Percentiles rank a stretch among this genome's conserved stretches.
phyloP scores from a whole-genome alignment of 2,888 invertebrate genomes.

The Torymus auratus region DNA sequence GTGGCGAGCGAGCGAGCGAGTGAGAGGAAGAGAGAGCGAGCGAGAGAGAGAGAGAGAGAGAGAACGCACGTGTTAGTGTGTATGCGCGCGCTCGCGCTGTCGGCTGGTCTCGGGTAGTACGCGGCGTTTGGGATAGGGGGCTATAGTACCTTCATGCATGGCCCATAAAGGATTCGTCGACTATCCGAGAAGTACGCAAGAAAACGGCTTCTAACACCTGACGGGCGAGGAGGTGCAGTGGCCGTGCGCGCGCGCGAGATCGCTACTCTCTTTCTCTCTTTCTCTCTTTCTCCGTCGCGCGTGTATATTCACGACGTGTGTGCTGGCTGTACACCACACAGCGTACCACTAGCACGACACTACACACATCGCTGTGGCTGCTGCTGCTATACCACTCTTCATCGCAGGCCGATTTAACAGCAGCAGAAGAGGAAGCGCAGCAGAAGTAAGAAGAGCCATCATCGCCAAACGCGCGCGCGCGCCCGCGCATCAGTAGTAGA shows the following conservation, averaged over 20 bases:
- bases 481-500: no score
- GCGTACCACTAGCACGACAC: no score
- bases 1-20: conserved; percentile 21
- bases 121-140: conserved; percentile 87
- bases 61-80: background rate
- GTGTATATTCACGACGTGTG: no score
- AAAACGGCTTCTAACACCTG: conserved; percentile 77
- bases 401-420: no score
- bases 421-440: no score
- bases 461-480: no score
- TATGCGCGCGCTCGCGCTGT: conserved; percentile 43
- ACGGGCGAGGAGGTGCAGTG: conserved; percentile 64
- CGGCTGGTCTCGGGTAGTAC: conserved; percentile 76
- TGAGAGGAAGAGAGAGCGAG: conserved; percentile 28
- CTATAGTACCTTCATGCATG: conserved; percentile 90
- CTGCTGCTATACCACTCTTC: no score
- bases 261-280: conserved; percentile 18
- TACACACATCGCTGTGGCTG: no score
- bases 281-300: conserved; percentile 40
- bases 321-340: no score
- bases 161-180: conserved; percentile 91
- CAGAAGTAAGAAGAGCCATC: no score
- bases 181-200: conserved; percentile 82
- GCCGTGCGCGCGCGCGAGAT: background rate
- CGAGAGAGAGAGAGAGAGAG: background rate